A percentile compares a stretch with the other conserved stretches of the same genome.
Conservation (phyloP, 1,140 invertebrate species). For the Platyscapa corneri region DNA sequence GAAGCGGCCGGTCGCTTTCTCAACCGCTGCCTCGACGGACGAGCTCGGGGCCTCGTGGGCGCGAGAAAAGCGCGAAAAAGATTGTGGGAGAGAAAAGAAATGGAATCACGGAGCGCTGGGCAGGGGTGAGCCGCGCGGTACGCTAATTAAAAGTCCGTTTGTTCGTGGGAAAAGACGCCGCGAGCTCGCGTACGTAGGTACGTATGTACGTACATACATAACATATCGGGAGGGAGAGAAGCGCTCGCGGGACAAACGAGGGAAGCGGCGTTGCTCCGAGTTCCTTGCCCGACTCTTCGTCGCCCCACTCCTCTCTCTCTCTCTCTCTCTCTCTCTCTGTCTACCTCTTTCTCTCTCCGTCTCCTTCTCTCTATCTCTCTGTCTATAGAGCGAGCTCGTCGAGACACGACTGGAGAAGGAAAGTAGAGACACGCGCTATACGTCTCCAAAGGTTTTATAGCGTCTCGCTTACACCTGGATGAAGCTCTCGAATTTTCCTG, state of each 20-base stretch:
- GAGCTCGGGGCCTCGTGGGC: no score
- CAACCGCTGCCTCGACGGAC: no score
- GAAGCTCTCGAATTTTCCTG: not conserved
- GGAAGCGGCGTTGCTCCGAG: not conserved
- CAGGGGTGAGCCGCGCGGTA: constrained; percentile 1
- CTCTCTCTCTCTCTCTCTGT: not conserved
- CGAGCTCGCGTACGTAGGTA: constrained; percentile 1
- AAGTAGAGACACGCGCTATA: not conserved
- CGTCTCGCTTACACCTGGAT: not conserved
- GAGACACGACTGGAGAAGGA: not conserved
- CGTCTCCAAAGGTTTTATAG: constrained; percentile 3
- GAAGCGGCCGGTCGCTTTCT: no score
- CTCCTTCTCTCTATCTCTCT: constrained; percentile 5
- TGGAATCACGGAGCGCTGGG: not conserved
- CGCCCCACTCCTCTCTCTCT: not conserved
- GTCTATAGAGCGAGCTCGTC: not conserved
- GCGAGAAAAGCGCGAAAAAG: not conserved
- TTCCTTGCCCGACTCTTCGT: constrained; percentile 1
- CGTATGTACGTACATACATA: constrained; percentile 23
- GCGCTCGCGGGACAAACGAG: constrained; percentile 1
- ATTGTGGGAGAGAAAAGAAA: constrained; percentile 5
- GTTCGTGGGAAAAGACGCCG: constrained; percentile 50
- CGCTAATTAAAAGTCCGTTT: constrained; percentile 51
- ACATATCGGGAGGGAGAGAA: constrained; percentile 25
- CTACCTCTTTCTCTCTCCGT: no score